phyloP scores from a whole-genome alignment of 2,888 invertebrate genomes.

The Noctua comes region DNA sequence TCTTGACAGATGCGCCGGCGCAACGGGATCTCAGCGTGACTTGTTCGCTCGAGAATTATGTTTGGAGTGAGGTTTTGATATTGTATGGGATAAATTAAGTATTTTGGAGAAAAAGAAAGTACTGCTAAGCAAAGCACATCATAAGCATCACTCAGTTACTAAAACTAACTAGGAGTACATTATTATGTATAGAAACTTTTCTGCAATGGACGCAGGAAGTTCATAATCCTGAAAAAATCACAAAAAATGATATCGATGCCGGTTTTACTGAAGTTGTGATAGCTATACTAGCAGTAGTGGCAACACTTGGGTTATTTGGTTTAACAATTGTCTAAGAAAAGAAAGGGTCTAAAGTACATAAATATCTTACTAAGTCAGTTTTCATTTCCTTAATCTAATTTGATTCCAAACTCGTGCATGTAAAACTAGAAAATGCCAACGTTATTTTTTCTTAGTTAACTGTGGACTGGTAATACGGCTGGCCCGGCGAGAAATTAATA shows the following conservation, averaged over 20 bases:
- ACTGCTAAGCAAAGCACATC: background rate
- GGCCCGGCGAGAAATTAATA: constrained; percentile 34
- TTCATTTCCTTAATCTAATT: background rate
- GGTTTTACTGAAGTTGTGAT: background rate
- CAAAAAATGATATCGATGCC: background rate
- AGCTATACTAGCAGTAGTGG: background rate
- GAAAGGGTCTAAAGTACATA: background rate
- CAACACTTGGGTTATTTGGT: background rate
- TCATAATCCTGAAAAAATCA: background rate
- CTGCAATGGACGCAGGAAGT: background rate
- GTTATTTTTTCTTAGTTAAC: constrained; percentile 4
- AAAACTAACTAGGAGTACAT: background rate
- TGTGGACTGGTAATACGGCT: background rate
- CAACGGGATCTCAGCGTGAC: constrained; percentile 69
- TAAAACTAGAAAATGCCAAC: background rate
- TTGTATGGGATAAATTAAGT: constrained; percentile 17
- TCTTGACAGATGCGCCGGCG: constrained; percentile 72
- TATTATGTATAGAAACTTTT: background rate
- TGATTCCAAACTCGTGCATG: background rate
- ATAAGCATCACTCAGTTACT: background rate
- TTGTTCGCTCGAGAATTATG: constrained; percentile 49
- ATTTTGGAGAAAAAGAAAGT: background rate
- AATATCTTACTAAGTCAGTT: background rate
- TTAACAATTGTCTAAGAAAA: background rate
- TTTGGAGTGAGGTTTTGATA: constrained; percentile 46